These are phyloP conservation scores for Murina feae DNA, from an alignment of 2,113 vertebrate genomes.

Conservation along the genomic window DNA sequence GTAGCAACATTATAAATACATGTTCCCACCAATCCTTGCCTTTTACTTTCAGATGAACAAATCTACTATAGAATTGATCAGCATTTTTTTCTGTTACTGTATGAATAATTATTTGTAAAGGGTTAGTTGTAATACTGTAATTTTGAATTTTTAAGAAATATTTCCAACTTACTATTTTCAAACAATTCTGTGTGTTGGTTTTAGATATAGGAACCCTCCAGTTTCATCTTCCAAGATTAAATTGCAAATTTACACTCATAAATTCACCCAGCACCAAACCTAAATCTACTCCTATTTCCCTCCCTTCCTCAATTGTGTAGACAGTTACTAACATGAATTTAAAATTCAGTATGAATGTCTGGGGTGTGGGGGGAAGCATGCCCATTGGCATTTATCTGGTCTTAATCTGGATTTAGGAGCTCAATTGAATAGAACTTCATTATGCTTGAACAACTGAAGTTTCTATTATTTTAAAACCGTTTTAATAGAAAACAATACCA, in stretches of 20 bases:
- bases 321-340: conserved; percentile 57
- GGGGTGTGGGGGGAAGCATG: neutral
- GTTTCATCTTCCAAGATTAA: conserved; percentile 8
- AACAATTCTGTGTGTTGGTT: neutral
- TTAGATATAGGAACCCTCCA: neutral
- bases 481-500: conserved; percentile 60
- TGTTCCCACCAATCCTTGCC: neutral
- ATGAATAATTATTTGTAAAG: conserved; percentile 10
- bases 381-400: conserved; percentile 68
- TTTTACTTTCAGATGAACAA: conserved; percentile 11
- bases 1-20: conserved; percentile 15
- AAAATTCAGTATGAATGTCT: conserved; percentile 65
- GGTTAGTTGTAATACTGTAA: neutral
- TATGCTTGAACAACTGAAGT: conserved; percentile 73
- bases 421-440: conserved; percentile 77
- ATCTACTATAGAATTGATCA: conserved; percentile 1
- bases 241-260: conserved; percentile 13
- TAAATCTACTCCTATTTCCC: neutral
- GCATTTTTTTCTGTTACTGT: neutral
- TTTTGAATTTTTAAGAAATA: neutral
- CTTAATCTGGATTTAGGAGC: conserved; percentile 80
- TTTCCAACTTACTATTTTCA: neutral
- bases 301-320: conserved; percentile 13
- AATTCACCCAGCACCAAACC: neutral
- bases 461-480: conserved; percentile 49